phyloP scores from a whole-genome alignment of 2,113 vertebrate species.

The Arvicanthis niloticus region DNA sequence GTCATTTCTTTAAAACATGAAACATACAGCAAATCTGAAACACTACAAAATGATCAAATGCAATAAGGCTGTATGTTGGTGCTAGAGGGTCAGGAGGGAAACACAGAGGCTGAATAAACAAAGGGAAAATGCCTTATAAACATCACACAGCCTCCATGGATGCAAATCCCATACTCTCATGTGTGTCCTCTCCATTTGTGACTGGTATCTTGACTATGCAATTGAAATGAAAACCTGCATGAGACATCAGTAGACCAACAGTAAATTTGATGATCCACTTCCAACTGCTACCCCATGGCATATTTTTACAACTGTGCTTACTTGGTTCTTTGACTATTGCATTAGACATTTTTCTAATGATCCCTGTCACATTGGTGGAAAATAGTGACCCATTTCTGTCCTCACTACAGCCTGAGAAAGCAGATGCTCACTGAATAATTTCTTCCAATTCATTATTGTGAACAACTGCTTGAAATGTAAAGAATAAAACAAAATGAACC shows the following conservation, averaged over 20 bases:
- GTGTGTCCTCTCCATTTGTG: background rate
- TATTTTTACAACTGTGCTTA: background rate
- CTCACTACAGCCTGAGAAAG: background rate
- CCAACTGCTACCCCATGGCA: background rate
- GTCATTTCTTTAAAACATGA: background rate
- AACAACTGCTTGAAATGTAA: slow-evolving; percentile 33
- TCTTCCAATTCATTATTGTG: background rate
- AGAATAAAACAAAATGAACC: slow-evolving; percentile 1
- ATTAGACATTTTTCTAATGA: background rate
- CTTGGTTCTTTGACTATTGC: background rate
- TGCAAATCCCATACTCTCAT: background rate
- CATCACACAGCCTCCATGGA: background rate
- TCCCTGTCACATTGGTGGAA: background rate
- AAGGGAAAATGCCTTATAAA: background rate
- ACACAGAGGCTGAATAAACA: background rate
- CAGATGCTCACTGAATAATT: background rate
- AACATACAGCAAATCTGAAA: background rate
- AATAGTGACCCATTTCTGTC: background rate
- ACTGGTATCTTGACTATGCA: background rate
- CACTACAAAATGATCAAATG: background rate
- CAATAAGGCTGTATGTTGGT: background rate
- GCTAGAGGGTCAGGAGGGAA: background rate
- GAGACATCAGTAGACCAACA: background rate
- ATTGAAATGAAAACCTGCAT: background rate
- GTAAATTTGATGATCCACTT: background rate